Evolutionary conservation across 2,888 invertebrate species (phyloP), one percentile per base, ranked within the genome.

Genomic region (Raillietiella orientalis): DNA sequence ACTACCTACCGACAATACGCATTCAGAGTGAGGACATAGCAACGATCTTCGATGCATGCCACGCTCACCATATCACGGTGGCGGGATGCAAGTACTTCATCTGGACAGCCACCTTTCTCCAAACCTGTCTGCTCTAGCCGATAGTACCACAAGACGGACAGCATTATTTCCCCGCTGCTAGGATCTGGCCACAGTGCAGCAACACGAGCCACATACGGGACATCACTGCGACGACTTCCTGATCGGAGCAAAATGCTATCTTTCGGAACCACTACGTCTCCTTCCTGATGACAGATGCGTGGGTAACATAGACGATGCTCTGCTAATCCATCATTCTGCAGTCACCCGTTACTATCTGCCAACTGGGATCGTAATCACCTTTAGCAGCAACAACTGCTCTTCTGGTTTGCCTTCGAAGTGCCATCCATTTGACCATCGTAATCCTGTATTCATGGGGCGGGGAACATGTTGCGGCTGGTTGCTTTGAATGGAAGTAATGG

Each of bases 11-110:
- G 66, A 61, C 82, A 84, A 44, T 82, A 90, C 53, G 90, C 87
- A 49, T 77, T 75, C 47, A 70, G 82, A 20, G 82, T 84, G 38
- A 90, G 61, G 32, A 90, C 87, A 49, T 74, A 84, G 52, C 87
- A 87, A 49, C 77, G 79, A 52, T 90, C 90, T 47, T 90, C 90
- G 40, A 90, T 87, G 47, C 84, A 87, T 29, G 87, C 87, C 29
- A 87, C 87, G 39, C 77, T 77, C 50, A 82, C 79, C 35, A 72
- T 72, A 52, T 90, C 90, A 32, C 75, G 62, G 49, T 90, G 90
- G 30, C 77, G 62, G 13, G 84, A 87, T 23, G 90, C 87, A 50
- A 84, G 90, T 30, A 90, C 70, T 49, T 90, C 90, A 43, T 77
- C 77, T 5, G 24, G 11, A 10, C 10, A n/a, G 10, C 5, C 10